Conservation (phyloP, 1,140 invertebrate species). For the Hyphantria cunea region DNA sequence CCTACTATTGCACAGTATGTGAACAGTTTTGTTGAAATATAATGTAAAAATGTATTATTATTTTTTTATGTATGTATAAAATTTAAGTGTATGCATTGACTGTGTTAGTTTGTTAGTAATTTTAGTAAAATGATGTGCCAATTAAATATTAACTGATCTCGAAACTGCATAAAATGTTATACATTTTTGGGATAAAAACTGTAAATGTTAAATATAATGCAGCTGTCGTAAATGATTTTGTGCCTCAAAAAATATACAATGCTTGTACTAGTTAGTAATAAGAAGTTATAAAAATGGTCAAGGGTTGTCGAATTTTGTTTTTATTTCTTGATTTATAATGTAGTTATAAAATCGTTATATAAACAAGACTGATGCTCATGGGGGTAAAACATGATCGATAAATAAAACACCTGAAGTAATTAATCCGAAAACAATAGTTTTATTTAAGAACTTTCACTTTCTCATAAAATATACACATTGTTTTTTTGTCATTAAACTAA, state of each 20-base stretch:
- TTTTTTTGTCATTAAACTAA: conserved; percentile 81
- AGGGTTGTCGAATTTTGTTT: neutral
- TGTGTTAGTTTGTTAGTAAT: conserved; percentile 1
- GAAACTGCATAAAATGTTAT: conserved; percentile 18
- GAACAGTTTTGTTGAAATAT: neutral
- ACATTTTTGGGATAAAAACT: conserved; percentile 15
- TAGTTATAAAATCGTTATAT: conserved; percentile 9
- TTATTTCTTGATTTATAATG: neutral
- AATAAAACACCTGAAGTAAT: conserved; percentile 74
- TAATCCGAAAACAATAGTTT: conserved; percentile 82
- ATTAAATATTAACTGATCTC: conserved; percentile 19
- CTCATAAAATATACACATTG: conserved; percentile 82
- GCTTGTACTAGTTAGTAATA: neutral
- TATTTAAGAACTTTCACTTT: conserved; percentile 81
- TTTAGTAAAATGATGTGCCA: conserved; percentile 17
- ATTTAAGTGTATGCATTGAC: conserved; percentile 9
- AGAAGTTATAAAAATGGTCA: neutral
- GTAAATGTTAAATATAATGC: conserved; percentile 22
- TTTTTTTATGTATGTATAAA: conserved; percentile 12
- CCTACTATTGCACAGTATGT: neutral
- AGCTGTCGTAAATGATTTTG: neutral
- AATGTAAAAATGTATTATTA: neutral
- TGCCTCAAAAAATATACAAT: no score
- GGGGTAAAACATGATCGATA: conserved; percentile 32
- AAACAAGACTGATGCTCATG: conserved; percentile 1